A percentile compares a stretch with the other conserved stretches of the same genome.
phyloP scores from a whole-genome alignment of 1,140 invertebrate genomes.

The Lepidurus packardi region DNA sequence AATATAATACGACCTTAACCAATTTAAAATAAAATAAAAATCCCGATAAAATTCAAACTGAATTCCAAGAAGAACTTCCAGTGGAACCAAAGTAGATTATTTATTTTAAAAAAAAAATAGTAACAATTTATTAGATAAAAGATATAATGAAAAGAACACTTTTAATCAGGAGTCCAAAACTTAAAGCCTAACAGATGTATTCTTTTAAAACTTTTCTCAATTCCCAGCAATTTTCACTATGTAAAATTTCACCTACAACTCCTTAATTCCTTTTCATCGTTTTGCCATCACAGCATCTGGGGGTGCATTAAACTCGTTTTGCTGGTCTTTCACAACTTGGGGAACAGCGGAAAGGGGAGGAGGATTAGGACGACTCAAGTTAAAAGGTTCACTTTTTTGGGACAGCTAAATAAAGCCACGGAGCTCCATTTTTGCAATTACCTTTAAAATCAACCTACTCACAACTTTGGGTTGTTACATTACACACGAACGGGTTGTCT shows the following conservation, averaged over 20 bases:
- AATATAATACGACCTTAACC: too few relatives aligned
- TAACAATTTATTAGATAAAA: too few relatives aligned
- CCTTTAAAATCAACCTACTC: neutral
- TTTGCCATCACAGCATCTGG: conserved; percentile 19
- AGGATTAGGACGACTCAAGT: neutral
- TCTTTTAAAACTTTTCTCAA: neutral
- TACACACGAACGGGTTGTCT: neutral
- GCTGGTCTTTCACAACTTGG: conserved; percentile 18
- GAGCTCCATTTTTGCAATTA: neutral
- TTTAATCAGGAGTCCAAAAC: neutral
- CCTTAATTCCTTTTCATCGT: neutral
- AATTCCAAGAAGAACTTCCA: too few relatives aligned
- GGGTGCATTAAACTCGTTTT: neutral
- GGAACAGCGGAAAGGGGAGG: neutral
- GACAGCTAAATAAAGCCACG: neutral
- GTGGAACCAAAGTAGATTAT: too few relatives aligned
- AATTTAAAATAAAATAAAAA: too few relatives aligned
- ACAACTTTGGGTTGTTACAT: neutral
- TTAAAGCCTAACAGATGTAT: conserved; percentile 19
- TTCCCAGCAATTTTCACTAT: neutral
- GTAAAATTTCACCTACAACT: conserved; percentile 12
- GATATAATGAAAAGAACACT: too few relatives aligned
- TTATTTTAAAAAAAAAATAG: too few relatives aligned
- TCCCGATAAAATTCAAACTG: too few relatives aligned
- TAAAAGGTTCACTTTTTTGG: neutral